Evolutionary conservation across 2,797 vertebrate species (phyloP), one percentile per base, ranked within the genome.

Genomic region (Lepus townsendii): DNA sequence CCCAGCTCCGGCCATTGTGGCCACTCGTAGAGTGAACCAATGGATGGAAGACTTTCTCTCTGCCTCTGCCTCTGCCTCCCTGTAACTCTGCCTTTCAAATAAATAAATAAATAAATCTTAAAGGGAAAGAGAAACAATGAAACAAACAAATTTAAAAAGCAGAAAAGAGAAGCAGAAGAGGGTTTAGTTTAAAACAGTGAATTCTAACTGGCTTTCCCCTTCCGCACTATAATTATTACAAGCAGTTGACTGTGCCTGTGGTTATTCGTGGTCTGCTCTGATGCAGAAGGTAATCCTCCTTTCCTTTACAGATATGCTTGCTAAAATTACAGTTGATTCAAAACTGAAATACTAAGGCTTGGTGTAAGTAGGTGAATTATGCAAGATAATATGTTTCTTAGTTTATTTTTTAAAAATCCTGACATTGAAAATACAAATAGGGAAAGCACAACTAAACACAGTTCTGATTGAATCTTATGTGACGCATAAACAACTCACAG

Each of bases 401-500:
- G 80, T 79, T 57, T 16, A 47, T 88, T 86, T 93, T 93, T 62
- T 32, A 71, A 88, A 76, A 83, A 57, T 32, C 42, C 26, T 65
- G 19, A 14, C 24, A 77, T 3, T 65, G 16, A 80, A 93, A 91
- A 65, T 73, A 5, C n/a, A 93, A 83, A 83, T 1, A 83, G 32
- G 3, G 83, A 93, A 80, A 19, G 2, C 14, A 2, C 3, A 83
- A 26, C 26, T 66, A 88, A 83, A 91, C 60, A 7, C 2, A 62
- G 4, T 69, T 91, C 6, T 42, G 12, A n/a, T 16, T 89, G 66
- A 91, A 82, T 78, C 27, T 85, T 42, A 42, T 4, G 27, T 78
- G 73, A 82, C 14, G 26, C 3, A 35, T 32, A 47, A n/a, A 11
- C 32, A 89, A 60, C 12, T 77, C 73, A 52, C 0, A 27, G 35